Evolutionary conservation across 2,113 vertebrate species (phyloP).

Genomic region (Embiotoca jacksoni): DNA sequence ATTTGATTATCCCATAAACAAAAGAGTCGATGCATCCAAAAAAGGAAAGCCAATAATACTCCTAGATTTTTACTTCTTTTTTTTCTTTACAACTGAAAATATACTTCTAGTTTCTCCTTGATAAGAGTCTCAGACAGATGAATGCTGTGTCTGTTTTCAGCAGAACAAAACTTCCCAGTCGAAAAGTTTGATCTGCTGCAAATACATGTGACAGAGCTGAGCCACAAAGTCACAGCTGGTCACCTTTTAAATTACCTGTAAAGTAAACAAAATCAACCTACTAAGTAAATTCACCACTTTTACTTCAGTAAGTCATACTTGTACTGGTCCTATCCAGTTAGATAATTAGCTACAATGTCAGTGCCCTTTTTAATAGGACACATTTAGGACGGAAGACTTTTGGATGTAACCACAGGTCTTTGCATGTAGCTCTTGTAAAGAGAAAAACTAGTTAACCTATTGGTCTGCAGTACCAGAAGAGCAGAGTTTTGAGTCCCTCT

Average conservation of each 20-base stretch:
- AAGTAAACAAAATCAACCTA: background rate
- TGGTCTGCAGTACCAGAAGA: constrained; percentile 19
- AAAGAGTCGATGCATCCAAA: background rate
- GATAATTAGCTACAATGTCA: no score
- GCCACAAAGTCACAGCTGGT: background rate
- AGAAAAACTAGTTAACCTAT: constrained; percentile 15
- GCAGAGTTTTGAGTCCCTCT: constrained; percentile 10
- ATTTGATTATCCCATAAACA: background rate
- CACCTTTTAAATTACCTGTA: background rate
- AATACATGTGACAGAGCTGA: constrained; percentile 5
- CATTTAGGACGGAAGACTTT: background rate
- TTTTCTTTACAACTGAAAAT: background rate
- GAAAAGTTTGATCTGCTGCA: constrained; percentile 4
- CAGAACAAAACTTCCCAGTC: background rate
- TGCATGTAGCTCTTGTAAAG: background rate
- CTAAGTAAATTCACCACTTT: background rate
- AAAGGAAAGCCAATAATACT: background rate
- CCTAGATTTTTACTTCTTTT: background rate
- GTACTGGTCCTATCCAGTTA: no score
- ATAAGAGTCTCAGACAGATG: background rate
- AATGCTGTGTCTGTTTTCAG: constrained; percentile 2
- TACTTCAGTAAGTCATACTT: background rate
- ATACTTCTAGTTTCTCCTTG: constrained; percentile 1
- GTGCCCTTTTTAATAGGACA: no score
- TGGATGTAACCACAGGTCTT: background rate